Evolutionary conservation across 2,888 invertebrate species (phyloP), one percentile per base, ranked within the genome.

Genomic region (Hybos culiciformis): DNA sequence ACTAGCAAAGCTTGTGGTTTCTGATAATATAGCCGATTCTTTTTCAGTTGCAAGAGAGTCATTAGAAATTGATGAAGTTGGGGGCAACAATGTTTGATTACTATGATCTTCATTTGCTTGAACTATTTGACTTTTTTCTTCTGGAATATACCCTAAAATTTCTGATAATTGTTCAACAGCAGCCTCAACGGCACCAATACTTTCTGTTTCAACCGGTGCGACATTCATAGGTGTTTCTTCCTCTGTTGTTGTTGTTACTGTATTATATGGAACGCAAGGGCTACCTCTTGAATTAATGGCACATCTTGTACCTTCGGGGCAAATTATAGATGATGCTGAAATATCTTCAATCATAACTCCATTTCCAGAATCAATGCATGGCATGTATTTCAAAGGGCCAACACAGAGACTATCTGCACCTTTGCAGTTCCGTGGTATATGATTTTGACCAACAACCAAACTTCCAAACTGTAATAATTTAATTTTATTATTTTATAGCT

Each of bases 391-490:
- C 0, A 57, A 46, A 1, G 59, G 58, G n/a, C 61, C 62, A 12
- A 63, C 58, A 44, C 64, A 64, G 4, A 60, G 54, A 3, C 58
- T 54, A 11, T 44, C 23, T 41, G 55, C 56, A 4, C 63, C 63
- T 48, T 54, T 51, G 40, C 64, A 64, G 34, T 53, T 51, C 6
- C n/a, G n/a, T n/a, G n/a, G n/a, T n/a, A 48, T 44, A 34, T 47
- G 31, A 46, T 51, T 50, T 36, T 57, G 58, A 38, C 53, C 53
- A 20, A 46, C 53, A 41, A 55, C 54, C 41, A 59, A 43, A 24
- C 61, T 47, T 18, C 55, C 52, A 31, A 60, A 48, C 63, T 63
- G 49, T n/a, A n/a, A n/a, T n/a, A n/a, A n/a, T n/a, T n/a, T n/a
- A n/a, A n/a, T n/a, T n/a, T n/a, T n/a, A n/a, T n/a, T n/a, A n/a